Percentiles rank a stretch among this genome's conserved stretches.
Conservation (phyloP, 1,140 invertebrate species). For the Brachionus paranguensis region DNA sequence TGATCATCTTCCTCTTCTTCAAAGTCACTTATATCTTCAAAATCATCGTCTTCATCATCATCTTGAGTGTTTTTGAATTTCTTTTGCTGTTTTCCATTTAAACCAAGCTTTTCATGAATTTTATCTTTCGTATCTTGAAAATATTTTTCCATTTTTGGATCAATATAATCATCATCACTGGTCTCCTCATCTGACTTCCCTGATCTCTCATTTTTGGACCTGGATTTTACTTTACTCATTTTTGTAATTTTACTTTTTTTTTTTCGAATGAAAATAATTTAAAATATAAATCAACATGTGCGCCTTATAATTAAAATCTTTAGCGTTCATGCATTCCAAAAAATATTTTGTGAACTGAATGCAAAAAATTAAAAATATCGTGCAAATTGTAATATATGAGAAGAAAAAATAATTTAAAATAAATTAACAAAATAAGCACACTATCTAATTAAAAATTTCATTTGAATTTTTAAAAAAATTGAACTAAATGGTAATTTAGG, state of each 20-base stretch:
- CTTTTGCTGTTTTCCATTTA: not conserved
- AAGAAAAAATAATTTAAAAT: not conserved
- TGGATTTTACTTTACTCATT: conserved; percentile 30
- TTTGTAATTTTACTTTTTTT: not conserved
- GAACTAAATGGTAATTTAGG: not conserved
- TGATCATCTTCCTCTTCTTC: conserved; percentile 62
- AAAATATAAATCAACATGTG: conserved; percentile 20
- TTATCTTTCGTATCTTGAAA: not conserved
- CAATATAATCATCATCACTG: conserved; percentile 34
- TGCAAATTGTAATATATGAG: not conserved
- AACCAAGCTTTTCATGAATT: not conserved
- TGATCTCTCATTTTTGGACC: not conserved
- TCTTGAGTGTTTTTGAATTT: not conserved
- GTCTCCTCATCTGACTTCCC: not conserved
- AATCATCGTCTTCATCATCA: not conserved
- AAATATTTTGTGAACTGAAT: not conserved
- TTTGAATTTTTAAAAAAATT: not conserved
- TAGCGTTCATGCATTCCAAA: not conserved
- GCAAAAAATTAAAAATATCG: not conserved
- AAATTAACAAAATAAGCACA: conserved; percentile 14
- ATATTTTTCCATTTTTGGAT: conserved; percentile 38
- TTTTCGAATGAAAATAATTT: conserved; percentile 7
- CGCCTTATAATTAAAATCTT: not conserved
- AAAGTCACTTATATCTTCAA: conserved; percentile 26
- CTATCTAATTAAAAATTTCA: not conserved